These are phyloP conservation scores for Candidula unifasciata DNA, from an alignment of 2,888 invertebrate genomes.

Conservation along the genomic window DNA sequence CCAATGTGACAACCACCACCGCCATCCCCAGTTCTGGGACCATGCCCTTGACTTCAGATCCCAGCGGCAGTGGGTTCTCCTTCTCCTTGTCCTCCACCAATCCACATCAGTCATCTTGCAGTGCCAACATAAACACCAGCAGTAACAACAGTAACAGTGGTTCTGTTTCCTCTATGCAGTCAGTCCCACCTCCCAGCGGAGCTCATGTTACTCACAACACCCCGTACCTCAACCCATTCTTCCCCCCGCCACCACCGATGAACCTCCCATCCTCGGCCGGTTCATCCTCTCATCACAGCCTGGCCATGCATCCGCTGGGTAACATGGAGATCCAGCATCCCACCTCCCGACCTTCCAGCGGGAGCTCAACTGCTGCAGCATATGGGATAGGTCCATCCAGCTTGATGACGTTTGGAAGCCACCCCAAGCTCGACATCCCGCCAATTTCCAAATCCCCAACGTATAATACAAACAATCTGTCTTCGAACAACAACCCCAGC, in stretches of 20 bases:
- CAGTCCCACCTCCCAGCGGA: slow-evolving; percentile 6
- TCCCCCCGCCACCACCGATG: slow-evolving; percentile 44
- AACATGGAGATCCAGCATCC: slow-evolving; percentile 53
- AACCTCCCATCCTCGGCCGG: slow-evolving; percentile 27
- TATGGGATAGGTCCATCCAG: slow-evolving; percentile 47
- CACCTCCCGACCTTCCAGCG: slow-evolving; percentile 34
- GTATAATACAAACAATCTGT: slow-evolving; percentile 34
- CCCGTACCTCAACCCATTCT: slow-evolving; percentile 39
- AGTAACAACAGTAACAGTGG: slow-evolving; percentile 24
- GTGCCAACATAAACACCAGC: slow-evolving; percentile 29
- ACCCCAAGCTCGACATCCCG: slow-evolving; percentile 49
- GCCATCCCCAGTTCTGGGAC: slow-evolving; percentile 34
- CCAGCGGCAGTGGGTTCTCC: slow-evolving; percentile 34
- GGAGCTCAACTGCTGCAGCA: slow-evolving; percentile 16
- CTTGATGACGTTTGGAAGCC: slow-evolving; percentile 49
- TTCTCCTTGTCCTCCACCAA: slow-evolving; percentile 42
- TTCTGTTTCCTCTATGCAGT: slow-evolving; percentile 13
- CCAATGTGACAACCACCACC: slow-evolving; percentile 36
- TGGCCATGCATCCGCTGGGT: slow-evolving; percentile 47
- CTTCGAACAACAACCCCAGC: neutral
- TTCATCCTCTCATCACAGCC: slow-evolving; percentile 41
- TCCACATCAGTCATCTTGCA: slow-evolving; percentile 48
- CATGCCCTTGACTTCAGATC: slow-evolving; percentile 46
- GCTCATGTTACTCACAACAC: slow-evolving; percentile 32
- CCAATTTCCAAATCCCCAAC: slow-evolving; percentile 50